Evolutionary conservation across 2,888 invertebrate species (phyloP).

Genomic region (Apamea epomidion): DNA sequence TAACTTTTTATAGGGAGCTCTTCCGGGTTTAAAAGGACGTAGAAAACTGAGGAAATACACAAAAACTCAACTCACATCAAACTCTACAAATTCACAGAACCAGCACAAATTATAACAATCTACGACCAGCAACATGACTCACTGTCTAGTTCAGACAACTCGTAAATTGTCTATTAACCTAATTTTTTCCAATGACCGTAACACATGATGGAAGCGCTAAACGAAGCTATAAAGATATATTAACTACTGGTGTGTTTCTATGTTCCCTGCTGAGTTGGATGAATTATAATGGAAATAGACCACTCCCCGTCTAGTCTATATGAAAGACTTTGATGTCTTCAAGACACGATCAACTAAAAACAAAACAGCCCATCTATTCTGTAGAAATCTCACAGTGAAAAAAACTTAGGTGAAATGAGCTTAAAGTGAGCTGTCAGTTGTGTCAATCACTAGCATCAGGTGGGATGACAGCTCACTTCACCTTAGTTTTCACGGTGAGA

Average conservation of each 20-base stretch:
- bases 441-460: too few species aligned
- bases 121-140: conserved; percentile 57
- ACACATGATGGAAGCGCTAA: conserved; percentile 61
- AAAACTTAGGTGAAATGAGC: too few species aligned
- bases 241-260: conserved; percentile 33
- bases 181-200: conserved; percentile 75
- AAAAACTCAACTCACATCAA: background rate
- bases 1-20: too few species aligned
- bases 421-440: too few species aligned
- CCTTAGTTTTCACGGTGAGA: too few species aligned
- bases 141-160: conserved; percentile 56
- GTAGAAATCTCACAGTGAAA: too few species aligned
- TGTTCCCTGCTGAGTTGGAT: conserved; percentile 32
- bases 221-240: conserved; percentile 59
- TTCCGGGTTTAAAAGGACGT: background rate
- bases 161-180: conserved; percentile 78
- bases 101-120: conserved; percentile 56
- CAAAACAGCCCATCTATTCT: too few species aligned
- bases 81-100: conserved; percentile 17
- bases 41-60: background rate
- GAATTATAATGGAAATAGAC: conserved; percentile 6
- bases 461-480: too few species aligned
- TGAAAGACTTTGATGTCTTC: background rate
- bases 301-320: background rate
- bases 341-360: background rate